phyloP scores from a whole-genome alignment of 2,797 vertebrate species.

The Remorina albescens region DNA sequence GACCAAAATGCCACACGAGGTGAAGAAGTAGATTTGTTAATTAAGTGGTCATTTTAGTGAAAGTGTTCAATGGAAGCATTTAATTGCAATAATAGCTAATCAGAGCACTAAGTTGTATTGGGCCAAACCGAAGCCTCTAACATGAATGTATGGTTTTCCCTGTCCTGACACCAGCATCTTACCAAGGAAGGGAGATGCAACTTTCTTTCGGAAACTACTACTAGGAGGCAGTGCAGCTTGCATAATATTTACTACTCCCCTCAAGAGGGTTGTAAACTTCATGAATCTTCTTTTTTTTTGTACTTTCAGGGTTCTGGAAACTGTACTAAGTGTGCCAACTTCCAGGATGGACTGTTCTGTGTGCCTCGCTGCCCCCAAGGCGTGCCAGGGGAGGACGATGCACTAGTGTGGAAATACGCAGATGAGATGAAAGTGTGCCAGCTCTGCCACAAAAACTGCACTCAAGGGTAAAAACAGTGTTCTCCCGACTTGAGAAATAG shows the following conservation, averaged over 20 bases:
- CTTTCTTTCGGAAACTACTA: constrained; percentile 42
- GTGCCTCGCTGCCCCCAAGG: constrained; percentile 91
- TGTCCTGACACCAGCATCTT: constrained; percentile 43
- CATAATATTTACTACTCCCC: constrained; percentile 51
- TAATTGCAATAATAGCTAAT: constrained; percentile 14
- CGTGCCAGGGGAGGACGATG: constrained; percentile 89
- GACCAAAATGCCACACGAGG: constrained; percentile 38
- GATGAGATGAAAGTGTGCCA: constrained; percentile 88
- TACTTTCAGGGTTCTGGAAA: constrained; percentile 88
- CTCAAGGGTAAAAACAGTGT: constrained; percentile 85
- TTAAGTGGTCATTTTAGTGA: constrained; percentile 1
- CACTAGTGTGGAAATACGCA: constrained; percentile 92
- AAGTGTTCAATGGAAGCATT: constrained; percentile 18
- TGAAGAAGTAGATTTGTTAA: constrained; percentile 11
- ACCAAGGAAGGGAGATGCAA: constrained; percentile 21
- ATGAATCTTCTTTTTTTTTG: background rate
- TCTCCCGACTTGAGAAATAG: constrained; percentile 11
- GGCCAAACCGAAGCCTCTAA: constrained; percentile 17
- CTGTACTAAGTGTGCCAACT: constrained; percentile 91
- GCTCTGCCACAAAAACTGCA: constrained; percentile 94
- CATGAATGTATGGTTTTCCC: constrained; percentile 23
- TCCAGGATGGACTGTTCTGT: constrained; percentile 92
- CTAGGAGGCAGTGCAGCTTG: constrained; percentile 37
- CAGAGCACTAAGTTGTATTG: constrained; percentile 3
- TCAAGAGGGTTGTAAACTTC: constrained; percentile 43